These are phyloP conservation scores for Probaryconus sp. DNA, from an alignment of 1,140 invertebrate species.

Conservation along the genomic window DNA sequence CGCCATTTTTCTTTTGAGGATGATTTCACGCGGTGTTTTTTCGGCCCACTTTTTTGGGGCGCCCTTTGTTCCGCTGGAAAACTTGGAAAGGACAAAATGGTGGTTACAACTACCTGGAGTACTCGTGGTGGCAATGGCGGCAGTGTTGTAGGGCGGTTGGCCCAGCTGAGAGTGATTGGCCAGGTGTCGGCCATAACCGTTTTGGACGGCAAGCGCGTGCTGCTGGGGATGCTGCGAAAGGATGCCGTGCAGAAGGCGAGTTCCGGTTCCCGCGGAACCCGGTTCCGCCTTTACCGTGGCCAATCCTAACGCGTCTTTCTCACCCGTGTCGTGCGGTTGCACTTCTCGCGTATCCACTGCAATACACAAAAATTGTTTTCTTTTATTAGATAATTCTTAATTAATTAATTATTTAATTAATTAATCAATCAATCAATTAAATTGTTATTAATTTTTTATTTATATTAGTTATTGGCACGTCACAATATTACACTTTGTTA, in stretches of 20 bases:
- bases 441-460: too few relatives aligned
- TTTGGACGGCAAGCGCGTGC: slow-evolving; percentile 70
- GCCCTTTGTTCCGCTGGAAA: slow-evolving; percentile 4
- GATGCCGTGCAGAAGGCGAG: slow-evolving; percentile 81
- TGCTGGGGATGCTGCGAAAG: slow-evolving; percentile 80
- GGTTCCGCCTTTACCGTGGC: slow-evolving; percentile 75
- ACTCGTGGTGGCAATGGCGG: slow-evolving; percentile 74
- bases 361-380: too few relatives aligned
- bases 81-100: slow-evolving; percentile 4
- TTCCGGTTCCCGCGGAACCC: slow-evolving; percentile 72
- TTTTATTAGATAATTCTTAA: too few relatives aligned
- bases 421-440: too few relatives aligned
- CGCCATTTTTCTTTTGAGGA: slow-evolving; percentile 41
- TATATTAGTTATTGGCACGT: too few relatives aligned
- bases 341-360: slow-evolving; percentile 79
- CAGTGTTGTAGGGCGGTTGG: slow-evolving; percentile 74
- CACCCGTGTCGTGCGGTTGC: slow-evolving; percentile 71
- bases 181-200: slow-evolving; percentile 74
- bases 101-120: slow-evolving; percentile 71
- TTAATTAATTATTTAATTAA: too few relatives aligned
- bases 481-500: too few relatives aligned
- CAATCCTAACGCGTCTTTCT: slow-evolving; percentile 72
- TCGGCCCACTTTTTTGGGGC: neutral
- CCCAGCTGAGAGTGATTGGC: slow-evolving; percentile 72
- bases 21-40: slow-evolving; percentile 41